These are phyloP conservation scores for Temnopleurus reevesii DNA, from an alignment of 53 echinoderm and acorn worm species.

Conservation along the genomic window DNA sequence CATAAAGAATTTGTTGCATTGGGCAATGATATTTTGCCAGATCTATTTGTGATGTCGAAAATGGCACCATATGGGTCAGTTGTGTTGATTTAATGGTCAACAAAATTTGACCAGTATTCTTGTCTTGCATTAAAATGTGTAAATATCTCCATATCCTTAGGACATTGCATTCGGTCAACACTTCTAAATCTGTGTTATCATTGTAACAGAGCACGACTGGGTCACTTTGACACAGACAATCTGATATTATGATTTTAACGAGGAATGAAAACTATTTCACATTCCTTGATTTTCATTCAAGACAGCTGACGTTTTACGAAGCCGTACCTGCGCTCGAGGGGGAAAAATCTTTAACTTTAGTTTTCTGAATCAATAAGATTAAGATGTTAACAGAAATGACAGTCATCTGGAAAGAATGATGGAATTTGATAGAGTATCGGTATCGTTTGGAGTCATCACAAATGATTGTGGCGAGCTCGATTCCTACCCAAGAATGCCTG, in stretches of 20 bases:
- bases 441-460: too few species aligned
- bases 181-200: conserved; percentile 2
- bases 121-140: background rate
- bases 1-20: too few species aligned
- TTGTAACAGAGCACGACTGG: conserved; percentile 14
- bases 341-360: background rate
- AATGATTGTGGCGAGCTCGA: too few species aligned
- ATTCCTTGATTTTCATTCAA: background rate
- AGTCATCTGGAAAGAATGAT: too few species aligned
- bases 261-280: background rate
- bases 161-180: background rate
- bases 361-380: background rate
- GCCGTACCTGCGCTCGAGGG: background rate
- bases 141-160: background rate
- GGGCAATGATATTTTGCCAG: too few species aligned
- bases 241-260: background rate
- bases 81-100: background rate
- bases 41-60: too few species aligned
- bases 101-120: background rate
- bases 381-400: background rate
- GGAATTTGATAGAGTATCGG: too few species aligned
- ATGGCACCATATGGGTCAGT: too few species aligned
- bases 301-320: background rate
- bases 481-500: too few species aligned
- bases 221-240: background rate